Conservation (phyloP, 2,888 invertebrate genomes). For the Cremastobaeus sp. region DNA sequence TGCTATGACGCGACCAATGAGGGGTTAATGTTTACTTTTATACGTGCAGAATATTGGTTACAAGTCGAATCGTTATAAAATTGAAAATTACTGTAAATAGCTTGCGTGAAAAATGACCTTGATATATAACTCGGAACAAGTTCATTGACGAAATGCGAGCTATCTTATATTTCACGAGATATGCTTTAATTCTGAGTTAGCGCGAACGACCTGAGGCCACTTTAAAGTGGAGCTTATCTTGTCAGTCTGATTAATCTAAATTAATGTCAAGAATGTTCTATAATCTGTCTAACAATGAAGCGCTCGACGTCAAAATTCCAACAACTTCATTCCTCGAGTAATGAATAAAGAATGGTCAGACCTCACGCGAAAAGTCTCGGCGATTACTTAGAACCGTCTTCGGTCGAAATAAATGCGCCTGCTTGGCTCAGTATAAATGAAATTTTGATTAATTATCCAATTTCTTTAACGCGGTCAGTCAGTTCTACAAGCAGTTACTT, state of each 20-base stretch:
- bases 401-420: slow-evolving; percentile 17
- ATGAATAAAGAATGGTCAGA: slow-evolving; percentile 15
- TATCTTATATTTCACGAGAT: slow-evolving; percentile 36
- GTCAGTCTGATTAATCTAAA: slow-evolving; percentile 58
- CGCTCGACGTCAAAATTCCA: slow-evolving; percentile 19
- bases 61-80: no score
- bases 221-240: slow-evolving; percentile 42
- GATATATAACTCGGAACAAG: no score
- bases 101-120: no score
- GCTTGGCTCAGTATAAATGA: slow-evolving; percentile 13
- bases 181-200: slow-evolving; percentile 38
- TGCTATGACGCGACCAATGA: no score
- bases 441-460: slow-evolving; percentile 36
- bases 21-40: no score
- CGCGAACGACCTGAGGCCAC: slow-evolving; percentile 37
- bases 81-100: no score
- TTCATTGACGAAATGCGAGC: slow-evolving; percentile 27
- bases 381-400: slow-evolving; percentile 11
- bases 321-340: slow-evolving; percentile 12
- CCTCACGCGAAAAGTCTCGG: slow-evolving; percentile 5
- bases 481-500: slow-evolving; percentile 1
- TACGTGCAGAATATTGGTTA: no score
- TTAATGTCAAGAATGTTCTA: slow-evolving; percentile 37
- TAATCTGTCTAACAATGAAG: slow-evolving; percentile 44
- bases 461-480: slow-evolving; percentile 20